phyloP scores from a whole-genome alignment of 2,797 vertebrate species.

The Crocidura indochinensis region DNA sequence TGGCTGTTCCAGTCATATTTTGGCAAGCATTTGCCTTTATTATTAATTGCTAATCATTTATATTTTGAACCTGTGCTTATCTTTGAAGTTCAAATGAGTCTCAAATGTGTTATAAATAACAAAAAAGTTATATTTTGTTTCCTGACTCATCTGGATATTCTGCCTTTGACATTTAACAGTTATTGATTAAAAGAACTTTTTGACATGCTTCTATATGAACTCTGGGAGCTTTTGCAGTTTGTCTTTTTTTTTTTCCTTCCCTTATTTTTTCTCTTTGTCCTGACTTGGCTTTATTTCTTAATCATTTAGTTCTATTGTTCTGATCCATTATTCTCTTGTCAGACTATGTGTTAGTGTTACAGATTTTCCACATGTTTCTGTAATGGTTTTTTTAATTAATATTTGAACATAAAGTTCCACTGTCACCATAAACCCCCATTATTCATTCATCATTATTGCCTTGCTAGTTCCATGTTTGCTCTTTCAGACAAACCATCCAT shows the following conservation, averaged over 20 bases:
- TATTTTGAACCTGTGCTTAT: too few relatives aligned
- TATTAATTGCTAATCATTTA: too few relatives aligned
- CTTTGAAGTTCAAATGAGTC: too few relatives aligned
- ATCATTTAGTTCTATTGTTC: background rate
- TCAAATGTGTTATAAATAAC: too few relatives aligned
- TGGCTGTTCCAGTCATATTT: too few relatives aligned
- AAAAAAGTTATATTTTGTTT: too few relatives aligned
- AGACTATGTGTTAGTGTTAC: background rate
- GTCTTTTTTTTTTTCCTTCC: background rate
- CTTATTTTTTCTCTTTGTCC: too few relatives aligned
- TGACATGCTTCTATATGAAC: too few relatives aligned
- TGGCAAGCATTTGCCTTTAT: too few relatives aligned
- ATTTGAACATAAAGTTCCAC: constrained; percentile 36
- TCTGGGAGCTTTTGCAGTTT: background rate
- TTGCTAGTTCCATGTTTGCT: constrained; percentile 51
- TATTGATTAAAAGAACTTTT: too few relatives aligned
- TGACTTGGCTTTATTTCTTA: constrained; percentile 59
- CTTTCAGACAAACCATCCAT: constrained; percentile 30
- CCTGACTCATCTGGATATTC: too few relatives aligned
- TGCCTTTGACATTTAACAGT: too few relatives aligned
- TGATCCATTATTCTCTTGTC: background rate
- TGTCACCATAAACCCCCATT: background rate
- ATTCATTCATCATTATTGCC: constrained; percentile 41
- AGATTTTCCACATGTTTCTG: background rate
- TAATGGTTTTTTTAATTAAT: constrained; percentile 9